A percentile compares a stretch with the other conserved stretches of the same genome.
These are phyloP conservation scores for Lasioglossum calceatum DNA, from an alignment of 2,888 invertebrate species.

Conservation along the genomic window DNA sequence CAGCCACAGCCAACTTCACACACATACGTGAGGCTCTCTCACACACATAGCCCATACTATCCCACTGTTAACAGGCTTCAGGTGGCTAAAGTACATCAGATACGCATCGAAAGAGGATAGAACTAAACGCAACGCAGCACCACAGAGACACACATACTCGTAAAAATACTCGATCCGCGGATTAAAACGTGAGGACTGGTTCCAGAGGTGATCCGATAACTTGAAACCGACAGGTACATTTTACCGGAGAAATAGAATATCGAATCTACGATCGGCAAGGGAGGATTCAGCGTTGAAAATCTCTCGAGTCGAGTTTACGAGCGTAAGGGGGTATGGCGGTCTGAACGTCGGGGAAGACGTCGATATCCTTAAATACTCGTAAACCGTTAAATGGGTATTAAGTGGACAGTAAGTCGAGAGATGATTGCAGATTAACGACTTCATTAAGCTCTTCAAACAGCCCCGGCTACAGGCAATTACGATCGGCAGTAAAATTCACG, in stretches of 20 bases:
- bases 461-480: slow-evolving; percentile 73
- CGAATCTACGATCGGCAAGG: background rate
- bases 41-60: too few relatives aligned
- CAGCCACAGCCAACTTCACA: too few relatives aligned
- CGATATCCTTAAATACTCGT: slow-evolving; percentile 66
- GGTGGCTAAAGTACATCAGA: background rate
- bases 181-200: background rate
- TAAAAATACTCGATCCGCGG: background rate
- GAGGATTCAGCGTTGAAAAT: slow-evolving; percentile 25
- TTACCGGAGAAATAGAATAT: background rate
- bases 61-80: background rate
- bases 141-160: background rate
- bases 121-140: background rate
- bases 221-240: background rate
- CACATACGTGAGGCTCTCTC: too few relatives aligned
- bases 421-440: slow-evolving; percentile 72
- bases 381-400: slow-evolving; percentile 68
- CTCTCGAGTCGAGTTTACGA: slow-evolving; percentile 56
- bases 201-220: background rate
- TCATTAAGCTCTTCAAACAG: slow-evolving; percentile 69
- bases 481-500: slow-evolving; percentile 66
- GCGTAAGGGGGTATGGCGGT: background rate
- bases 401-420: slow-evolving; percentile 52
- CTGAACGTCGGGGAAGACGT: slow-evolving; percentile 15
- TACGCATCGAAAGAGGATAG: background rate